phyloP scores from a whole-genome alignment of 2,888 invertebrate species.

The Apamea anceps region DNA sequence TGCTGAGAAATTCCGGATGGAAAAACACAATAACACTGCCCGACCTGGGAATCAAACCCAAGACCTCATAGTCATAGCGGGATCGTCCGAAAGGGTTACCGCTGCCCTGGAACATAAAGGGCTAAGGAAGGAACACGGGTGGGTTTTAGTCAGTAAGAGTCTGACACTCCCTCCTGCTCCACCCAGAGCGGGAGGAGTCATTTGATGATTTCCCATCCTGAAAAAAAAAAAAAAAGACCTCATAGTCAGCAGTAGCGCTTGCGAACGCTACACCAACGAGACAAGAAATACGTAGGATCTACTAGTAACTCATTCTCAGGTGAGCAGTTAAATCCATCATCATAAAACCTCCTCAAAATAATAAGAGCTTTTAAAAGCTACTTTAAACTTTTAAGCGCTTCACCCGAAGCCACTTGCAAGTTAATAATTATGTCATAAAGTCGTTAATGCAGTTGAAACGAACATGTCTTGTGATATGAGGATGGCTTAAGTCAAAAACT shows the following conservation, averaged over 20 bases:
- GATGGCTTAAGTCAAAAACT: conserved; percentile 44
- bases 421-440: conserved; percentile 69
- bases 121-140: too few species aligned
- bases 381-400: conserved; percentile 35
- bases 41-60: neutral
- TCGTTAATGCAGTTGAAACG: conserved; percentile 59
- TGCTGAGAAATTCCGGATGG: neutral
- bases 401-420: conserved; percentile 51
- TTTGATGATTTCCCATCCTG: too few species aligned
- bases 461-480: conserved; percentile 57
- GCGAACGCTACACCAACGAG: too few species aligned
- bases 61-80: neutral
- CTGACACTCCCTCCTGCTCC: too few species aligned
- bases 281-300: neutral
- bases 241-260: neutral
- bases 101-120: too few species aligned
- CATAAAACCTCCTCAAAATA: conserved; percentile 9
- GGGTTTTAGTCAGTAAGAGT: too few species aligned
- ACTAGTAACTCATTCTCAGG: neutral
- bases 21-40: neutral
- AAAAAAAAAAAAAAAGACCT: too few species aligned
- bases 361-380: conserved; percentile 24
- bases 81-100: too few species aligned
- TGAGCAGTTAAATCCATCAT: conserved; percentile 15
- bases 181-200: too few species aligned